Percentiles rank a stretch among this genome's conserved stretches.
These are phyloP conservation scores for Lepidurus couesii DNA, from an alignment of 1,140 invertebrate genomes.

Conservation along the genomic window DNA sequence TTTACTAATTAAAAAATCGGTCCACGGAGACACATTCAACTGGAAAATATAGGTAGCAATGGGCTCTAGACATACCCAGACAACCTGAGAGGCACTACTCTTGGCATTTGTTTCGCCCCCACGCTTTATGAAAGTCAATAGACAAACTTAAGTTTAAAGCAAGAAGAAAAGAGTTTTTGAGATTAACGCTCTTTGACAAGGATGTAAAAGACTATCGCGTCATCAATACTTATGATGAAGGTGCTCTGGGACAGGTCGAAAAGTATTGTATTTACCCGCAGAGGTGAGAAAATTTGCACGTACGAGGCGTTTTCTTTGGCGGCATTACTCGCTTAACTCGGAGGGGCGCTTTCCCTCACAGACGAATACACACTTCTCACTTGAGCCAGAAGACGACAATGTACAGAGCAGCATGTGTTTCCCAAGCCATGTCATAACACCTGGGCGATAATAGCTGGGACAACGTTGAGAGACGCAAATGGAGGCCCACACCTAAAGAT, in stretches of 20 bases:
- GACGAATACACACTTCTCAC: not conserved
- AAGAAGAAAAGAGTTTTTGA: no score
- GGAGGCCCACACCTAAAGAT: slow-evolving; percentile 17
- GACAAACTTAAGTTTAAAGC: no score
- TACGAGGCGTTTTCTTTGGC: slow-evolving; percentile 13
- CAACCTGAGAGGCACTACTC: not conserved
- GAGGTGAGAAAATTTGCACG: slow-evolving; percentile 9
- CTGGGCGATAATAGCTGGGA: slow-evolving; percentile 15
- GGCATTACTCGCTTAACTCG: not conserved
- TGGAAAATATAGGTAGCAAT: not conserved
- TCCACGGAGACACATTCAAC: not conserved
- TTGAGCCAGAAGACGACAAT: not conserved
- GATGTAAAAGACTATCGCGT: not conserved
- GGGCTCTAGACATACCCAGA: not conserved
- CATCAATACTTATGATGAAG: slow-evolving; percentile 4
- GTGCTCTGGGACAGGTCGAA: not conserved
- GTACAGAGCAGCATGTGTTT: not conserved
- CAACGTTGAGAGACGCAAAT: slow-evolving; percentile 14
- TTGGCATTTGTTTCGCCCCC: not conserved
- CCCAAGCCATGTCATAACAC: slow-evolving; percentile 14
- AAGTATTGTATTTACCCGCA: not conserved
- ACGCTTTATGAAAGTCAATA: no score
- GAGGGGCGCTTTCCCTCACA: not conserved
- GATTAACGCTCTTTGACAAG: not conserved
- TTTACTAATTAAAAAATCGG: slow-evolving; percentile 1